Evolutionary conservation across 2,888 invertebrate species (phyloP), one percentile per base, ranked within the genome.

Genomic region (Drosophila mimetica): DNA sequence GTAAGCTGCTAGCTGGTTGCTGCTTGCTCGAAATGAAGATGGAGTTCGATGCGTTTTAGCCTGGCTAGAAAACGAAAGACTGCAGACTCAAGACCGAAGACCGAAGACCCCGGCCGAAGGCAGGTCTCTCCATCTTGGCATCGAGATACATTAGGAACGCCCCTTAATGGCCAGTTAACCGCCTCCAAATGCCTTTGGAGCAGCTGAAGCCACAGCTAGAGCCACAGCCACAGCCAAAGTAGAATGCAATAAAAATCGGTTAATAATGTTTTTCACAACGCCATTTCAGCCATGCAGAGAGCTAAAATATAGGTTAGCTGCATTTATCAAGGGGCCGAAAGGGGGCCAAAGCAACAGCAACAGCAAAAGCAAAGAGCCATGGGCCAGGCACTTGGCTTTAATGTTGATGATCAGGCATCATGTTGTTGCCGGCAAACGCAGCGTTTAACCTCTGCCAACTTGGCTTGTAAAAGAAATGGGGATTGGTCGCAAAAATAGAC

Each of bases 221-320:
- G 60, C 25, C 25, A 7, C 0, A 25, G 41, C 75, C 46, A 28
- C 28, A 69, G 55, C 59, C 67, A 71, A 66, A 72, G 60, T 50
- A 67, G 75, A 87, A 80, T 71, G 78, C 76, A 80, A 85, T 84
- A 84, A 86, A 74, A 88, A 86, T 88, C 79, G 87, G 87, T 84
- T 85, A 86, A 88, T 85, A 85, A 88, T 85, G 84, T 86, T 88
- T 85, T 88, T 88, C 88, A 75, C 85, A 85, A 88, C 85, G 85
- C 88, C 84, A 83, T 85, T 86, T 76, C 74, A 84, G 85, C 71
- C 39, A 52, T 55, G 60, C 59, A 59, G 50, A 75, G 58, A 71
- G 59, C 75, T 55, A 85, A 89, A 86, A 88, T 80, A 88, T 89
- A 86, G 88, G 89, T 89, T 86, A 89, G 71, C 82, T 71, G 82